phyloP scores from a whole-genome alignment of 1,140 invertebrate genomes.

The Globodera rostochiensis region DNA sequence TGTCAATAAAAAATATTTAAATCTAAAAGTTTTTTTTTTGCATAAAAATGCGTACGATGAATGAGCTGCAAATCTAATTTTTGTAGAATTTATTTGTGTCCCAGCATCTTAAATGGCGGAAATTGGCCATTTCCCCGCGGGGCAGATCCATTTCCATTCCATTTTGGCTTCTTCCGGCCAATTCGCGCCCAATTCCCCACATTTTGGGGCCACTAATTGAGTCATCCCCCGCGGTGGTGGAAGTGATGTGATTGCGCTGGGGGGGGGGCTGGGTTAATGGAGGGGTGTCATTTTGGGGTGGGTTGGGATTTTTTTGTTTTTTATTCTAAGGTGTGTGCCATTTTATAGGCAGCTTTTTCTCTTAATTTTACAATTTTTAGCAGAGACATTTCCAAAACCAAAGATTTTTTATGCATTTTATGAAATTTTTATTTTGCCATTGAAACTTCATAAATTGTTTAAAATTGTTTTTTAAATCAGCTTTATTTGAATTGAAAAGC shows the following conservation, averaged over 20 bases:
- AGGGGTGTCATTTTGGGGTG: background rate
- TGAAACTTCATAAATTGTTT: background rate
- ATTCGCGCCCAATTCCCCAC: slow-evolving; percentile 20
- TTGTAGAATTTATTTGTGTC: no score
- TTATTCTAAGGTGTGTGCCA: background rate
- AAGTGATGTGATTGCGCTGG: background rate
- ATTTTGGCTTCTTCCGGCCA: slow-evolving; percentile 7
- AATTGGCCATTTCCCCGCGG: slow-evolving; percentile 15
- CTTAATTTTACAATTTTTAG: no score
- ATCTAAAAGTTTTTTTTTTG: no score
- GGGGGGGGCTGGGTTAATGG: no score
- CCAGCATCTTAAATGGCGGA: background rate
- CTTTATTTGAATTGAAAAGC: background rate
- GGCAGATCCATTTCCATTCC: background rate
- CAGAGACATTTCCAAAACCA: no score
- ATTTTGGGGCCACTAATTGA: slow-evolving; percentile 5
- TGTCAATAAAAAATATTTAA: no score
- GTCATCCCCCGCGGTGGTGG: background rate
- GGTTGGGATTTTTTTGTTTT: background rate
- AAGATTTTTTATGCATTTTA: no score
- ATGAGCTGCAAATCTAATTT: no score
- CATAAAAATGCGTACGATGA: no score
- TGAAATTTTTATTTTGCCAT: background rate
- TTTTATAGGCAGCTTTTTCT: no score
- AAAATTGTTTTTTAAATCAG: background rate